phyloP scores from a whole-genome alignment of 2,113 vertebrate genomes.

The Eulemur rufifrons region DNA sequence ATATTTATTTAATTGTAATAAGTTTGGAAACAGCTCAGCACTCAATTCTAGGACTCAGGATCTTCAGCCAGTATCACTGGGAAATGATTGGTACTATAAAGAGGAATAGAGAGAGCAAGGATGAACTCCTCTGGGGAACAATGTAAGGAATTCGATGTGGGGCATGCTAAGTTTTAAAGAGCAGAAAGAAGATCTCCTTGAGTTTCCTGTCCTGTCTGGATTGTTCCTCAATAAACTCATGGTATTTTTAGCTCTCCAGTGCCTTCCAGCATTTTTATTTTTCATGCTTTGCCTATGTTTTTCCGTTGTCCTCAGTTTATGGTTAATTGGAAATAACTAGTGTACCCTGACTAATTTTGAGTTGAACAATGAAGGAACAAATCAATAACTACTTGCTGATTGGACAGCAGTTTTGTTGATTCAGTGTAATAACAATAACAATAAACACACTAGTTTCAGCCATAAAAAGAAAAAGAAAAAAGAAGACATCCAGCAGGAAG shows the following conservation, averaged over 20 bases:
- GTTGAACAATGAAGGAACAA: neutral
- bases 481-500: neutral
- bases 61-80: neutral
- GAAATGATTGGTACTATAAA: neutral
- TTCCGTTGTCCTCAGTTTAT: neutral
- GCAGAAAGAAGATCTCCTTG: neutral
- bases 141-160: neutral
- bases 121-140: neutral
- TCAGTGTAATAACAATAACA: neutral
- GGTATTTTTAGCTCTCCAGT: no score
- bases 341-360: neutral
- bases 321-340: neutral
- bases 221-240: no score
- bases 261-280: neutral
- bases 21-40: neutral
- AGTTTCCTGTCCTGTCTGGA: accelerated
- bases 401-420: neutral
- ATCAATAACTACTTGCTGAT: neutral
- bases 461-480: no score
- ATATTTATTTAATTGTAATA: neutral
- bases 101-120: neutral
- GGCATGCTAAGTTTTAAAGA: neutral
- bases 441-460: no score
- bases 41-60: neutral
- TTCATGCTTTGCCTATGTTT: neutral